Evolutionary conservation across 2,113 vertebrate genomes (phyloP).

Genomic region (Grantiella picta): DNA sequence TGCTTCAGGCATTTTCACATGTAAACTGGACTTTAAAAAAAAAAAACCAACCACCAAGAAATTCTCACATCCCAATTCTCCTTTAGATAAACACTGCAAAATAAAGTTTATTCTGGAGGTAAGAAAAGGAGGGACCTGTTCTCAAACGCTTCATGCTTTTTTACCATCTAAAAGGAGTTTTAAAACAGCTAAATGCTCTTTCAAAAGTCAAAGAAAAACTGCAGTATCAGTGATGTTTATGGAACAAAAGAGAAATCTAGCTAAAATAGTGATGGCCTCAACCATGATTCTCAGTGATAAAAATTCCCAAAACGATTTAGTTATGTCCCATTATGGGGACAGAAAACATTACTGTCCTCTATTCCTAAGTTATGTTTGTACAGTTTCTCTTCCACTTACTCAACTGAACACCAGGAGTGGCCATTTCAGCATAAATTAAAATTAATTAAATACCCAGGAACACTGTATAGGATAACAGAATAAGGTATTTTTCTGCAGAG

Average conservation of each 20-base stretch:
- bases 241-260: neutral
- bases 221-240: accelerated
- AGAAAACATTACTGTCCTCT: neutral
- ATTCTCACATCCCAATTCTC: neutral
- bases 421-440: neutral
- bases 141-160: neutral
- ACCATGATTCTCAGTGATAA: neutral
- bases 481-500: neutral
- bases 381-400: neutral
- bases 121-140: neutral
- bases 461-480: neutral
- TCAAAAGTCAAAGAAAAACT: neutral
- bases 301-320: neutral
- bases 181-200: neutral
- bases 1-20: neutral
- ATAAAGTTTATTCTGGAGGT: neutral
- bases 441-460: neutral
- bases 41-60: neutral
- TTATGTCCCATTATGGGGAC: accelerated
- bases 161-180: neutral
- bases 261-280: neutral
- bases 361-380: neutral
- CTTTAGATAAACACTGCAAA: neutral
- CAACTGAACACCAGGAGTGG: neutral
- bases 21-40: neutral